Evolutionary conservation across 2,113 vertebrate species (phyloP), one percentile per base, ranked within the genome.

Genomic region (Cavia aperea): DNA sequence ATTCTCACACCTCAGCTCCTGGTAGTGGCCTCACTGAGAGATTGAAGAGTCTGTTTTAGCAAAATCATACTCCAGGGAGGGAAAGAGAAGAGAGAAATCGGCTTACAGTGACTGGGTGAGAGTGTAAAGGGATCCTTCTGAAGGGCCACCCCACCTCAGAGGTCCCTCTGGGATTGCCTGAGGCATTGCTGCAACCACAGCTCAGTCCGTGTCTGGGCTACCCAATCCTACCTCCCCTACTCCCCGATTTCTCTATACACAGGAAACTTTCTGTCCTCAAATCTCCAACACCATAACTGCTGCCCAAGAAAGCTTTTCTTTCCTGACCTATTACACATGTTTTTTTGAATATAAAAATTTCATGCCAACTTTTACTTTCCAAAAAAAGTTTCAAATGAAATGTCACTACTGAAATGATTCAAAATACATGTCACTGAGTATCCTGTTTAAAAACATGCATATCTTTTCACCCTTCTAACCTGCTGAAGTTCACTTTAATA

Each of bases 301-400:
- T 75, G 77, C 54, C 16, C 1, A 83, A 81, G 62, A 68, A 56
- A 10, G 10, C 14, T 46, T 92, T 85, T 49, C 24, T 88, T 84
- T 94, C 77, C n/a, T 70, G 90, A 39, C 2, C 19, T 77, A 84
- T 15, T 60, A 49, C 2, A 26, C 2, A 4, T 66, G 4, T 73
- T 89, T 88, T 24, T 65, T 24, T 77, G 72, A 93, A 89, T 60
- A 63, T 60, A 81, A 79, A 84, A 86, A 39, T 81, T 51, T 9
- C 68, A 94, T 58, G 63, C 2, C 58, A 91, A 70, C 29, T 73
- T 91, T 93, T 91, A 87, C 54, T 93, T 70, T 72, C 75, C 81
- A 86, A 92, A 95, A 58, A 11, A 65, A 12, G 86, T 84, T 92
- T 90, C 36, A 87, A 81, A 84, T 93, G 86, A 92, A 93, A 49